Conservation (phyloP, 2,113 vertebrate species). For the Caranx ignobilis region DNA sequence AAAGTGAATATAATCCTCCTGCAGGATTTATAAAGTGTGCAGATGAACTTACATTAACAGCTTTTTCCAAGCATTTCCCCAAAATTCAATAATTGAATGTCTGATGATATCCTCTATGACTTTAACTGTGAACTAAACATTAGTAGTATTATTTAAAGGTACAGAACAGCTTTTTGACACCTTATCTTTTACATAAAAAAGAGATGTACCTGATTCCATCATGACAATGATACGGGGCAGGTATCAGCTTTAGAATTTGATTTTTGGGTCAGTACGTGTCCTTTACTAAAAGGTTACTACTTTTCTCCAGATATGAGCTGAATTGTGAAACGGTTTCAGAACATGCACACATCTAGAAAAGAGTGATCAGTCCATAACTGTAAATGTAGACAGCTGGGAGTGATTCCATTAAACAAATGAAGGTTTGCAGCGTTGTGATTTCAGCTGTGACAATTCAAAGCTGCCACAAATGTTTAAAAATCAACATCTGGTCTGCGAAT, state of each 20-base stretch:
- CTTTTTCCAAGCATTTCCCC: background rate
- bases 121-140: background rate
- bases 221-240: background rate
- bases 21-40: background rate
- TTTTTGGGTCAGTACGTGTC: no score
- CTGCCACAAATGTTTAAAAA: background rate
- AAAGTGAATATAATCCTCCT: background rate
- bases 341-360: background rate
- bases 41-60: background rate
- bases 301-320: background rate
- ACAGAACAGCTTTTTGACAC: background rate
- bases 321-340: background rate
- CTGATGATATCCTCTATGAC: background rate
- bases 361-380: background rate
- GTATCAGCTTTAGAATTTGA: background rate
- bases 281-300: background rate
- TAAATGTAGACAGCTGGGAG: background rate
- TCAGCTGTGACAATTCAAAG: background rate
- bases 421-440: background rate
- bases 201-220: background rate
- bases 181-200: background rate
- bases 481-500: background rate
- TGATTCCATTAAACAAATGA: background rate
- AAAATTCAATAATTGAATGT: background rate
- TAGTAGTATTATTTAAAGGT: background rate